These are phyloP conservation scores for Artibeus jamaicensis DNA, from an alignment of 2,797 vertebrate genomes.

Conservation along the genomic window DNA sequence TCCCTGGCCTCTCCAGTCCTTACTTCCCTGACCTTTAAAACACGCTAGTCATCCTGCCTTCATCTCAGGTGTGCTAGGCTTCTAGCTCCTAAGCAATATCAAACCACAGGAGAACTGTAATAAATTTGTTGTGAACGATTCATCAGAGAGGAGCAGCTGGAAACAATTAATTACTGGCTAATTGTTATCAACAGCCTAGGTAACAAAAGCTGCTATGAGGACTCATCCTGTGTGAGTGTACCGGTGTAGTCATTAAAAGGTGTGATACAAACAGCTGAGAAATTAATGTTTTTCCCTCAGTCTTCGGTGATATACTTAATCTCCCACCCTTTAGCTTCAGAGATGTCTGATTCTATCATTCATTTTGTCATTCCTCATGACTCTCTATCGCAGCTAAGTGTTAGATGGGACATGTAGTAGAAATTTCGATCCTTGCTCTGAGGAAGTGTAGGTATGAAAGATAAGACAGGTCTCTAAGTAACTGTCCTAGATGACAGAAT, in stretches of 20 bases:
- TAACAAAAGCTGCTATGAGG: not conserved
- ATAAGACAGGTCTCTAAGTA: not conserved
- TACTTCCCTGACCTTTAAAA: not conserved
- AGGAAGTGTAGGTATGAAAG: not conserved
- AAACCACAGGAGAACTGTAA: conserved; percentile 4
- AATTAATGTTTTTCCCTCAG: conserved; percentile 14
- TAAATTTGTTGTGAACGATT: conserved; percentile 49
- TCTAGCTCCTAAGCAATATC: not conserved
- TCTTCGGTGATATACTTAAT: not conserved
- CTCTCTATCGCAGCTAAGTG: not conserved
- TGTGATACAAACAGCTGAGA: not conserved
- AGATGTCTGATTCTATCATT: conserved; percentile 19
- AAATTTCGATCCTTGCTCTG: not conserved
- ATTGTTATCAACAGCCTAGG: conserved; percentile 48
- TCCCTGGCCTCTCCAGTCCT: not conserved
- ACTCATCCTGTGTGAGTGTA: not conserved
- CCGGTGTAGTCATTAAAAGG: not conserved
- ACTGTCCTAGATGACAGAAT: not conserved
- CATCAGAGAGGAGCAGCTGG: conserved; percentile 51
- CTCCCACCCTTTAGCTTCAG: not conserved
- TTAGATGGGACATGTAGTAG: not conserved
- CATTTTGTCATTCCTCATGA: not conserved
- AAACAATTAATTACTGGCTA: conserved; percentile 56
- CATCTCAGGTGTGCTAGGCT: not conserved
- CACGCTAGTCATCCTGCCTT: not conserved